phyloP scores from a whole-genome alignment of 2,113 vertebrate species.

The Pterocles orientalis region DNA sequence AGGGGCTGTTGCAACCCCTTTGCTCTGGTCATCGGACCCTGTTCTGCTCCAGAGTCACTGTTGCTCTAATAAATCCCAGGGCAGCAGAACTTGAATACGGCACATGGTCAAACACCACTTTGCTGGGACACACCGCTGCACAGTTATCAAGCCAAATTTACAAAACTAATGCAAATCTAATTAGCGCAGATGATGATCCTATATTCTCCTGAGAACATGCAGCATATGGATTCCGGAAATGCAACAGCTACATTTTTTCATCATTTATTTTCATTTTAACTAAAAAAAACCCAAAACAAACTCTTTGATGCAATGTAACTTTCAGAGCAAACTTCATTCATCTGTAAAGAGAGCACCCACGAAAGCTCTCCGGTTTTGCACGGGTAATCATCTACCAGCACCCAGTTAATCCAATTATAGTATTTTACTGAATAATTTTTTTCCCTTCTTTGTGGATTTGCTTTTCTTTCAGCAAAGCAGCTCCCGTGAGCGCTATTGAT shows the following conservation, averaged over 20 bases:
- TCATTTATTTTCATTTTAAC: not conserved
- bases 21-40: not conserved
- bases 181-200: not conserved
- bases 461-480: not conserved
- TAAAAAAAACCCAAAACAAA: not conserved
- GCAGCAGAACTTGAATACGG: not conserved
- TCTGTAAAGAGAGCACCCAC: not conserved
- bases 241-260: not conserved
- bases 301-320: not conserved
- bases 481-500: not conserved
- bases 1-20: not conserved
- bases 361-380: not conserved
- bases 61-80: not conserved
- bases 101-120: too few relatives aligned
- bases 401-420: accelerated
- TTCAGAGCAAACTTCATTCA: not conserved
- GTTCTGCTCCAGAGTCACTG: not conserved
- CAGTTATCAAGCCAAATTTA: not conserved
- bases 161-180: not conserved
- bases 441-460: not conserved
- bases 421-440: not conserved
- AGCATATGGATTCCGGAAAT: not conserved
- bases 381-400: not conserved
- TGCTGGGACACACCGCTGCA: accelerated
- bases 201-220: not conserved